A percentile compares a stretch with the other conserved stretches of the same genome.
phyloP scores from a whole-genome alignment of 2,113 vertebrate species.

The Cathartes aura region DNA sequence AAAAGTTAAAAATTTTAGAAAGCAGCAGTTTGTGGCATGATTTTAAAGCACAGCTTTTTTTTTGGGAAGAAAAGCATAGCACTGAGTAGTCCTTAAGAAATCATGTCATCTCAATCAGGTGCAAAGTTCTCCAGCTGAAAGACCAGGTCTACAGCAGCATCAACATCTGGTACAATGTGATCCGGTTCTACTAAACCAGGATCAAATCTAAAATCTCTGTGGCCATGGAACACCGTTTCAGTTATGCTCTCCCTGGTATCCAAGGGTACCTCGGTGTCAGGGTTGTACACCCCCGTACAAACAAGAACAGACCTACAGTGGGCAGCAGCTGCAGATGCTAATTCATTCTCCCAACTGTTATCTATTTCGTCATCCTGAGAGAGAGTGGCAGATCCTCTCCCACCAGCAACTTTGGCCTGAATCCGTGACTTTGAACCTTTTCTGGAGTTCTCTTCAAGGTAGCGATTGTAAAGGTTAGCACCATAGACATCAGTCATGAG shows the following conservation, averaged over 20 bases:
- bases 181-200: conserved; percentile 78
- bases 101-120: neutral
- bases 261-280: conserved; percentile 39
- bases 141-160: conserved; percentile 86
- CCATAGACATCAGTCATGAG: conserved; percentile 90
- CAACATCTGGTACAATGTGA: conserved; percentile 82
- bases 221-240: conserved; percentile 79
- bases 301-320: conserved; percentile 87
- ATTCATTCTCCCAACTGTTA: conserved; percentile 78
- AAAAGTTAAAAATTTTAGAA: neutral
- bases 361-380: conserved; percentile 65
- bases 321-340: conserved; percentile 70
- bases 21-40: neutral
- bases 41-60: neutral
- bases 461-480: conserved; percentile 89
- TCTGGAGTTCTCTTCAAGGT: conserved; percentile 73
- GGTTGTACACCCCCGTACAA: conserved; percentile 87
- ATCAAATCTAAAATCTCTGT: conserved; percentile 84
- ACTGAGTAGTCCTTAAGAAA: neutral
- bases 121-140: conserved; percentile 83
- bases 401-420: conserved; percentile 39
- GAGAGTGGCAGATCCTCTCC: conserved; percentile 34
- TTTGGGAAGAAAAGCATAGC: neutral
- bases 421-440: conserved; percentile 36
- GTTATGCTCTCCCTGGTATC: conserved; percentile 42